Evolutionary conservation across 2,888 invertebrate species (phyloP).

Genomic region (Macrosoma leucophasiata): DNA sequence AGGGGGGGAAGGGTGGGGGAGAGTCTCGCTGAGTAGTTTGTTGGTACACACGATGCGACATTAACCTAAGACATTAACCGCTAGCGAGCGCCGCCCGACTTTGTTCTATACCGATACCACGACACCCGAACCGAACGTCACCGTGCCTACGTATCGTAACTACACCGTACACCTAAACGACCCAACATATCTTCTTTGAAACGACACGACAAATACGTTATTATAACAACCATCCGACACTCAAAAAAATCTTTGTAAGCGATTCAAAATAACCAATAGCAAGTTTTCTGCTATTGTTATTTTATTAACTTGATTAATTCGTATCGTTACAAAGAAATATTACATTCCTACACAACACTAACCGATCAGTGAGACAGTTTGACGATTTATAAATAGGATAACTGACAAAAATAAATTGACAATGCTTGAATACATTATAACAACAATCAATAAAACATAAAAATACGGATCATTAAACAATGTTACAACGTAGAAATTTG

Average conservation of each 20-base stretch:
- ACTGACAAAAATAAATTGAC: too few relatives aligned
- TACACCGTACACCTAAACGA: slow-evolving; percentile 27
- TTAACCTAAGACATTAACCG: slow-evolving; percentile 54
- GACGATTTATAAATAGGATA: too few relatives aligned
- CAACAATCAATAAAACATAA: too few relatives aligned
- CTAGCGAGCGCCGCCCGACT: slow-evolving; percentile 35
- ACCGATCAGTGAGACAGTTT: slow-evolving; percentile 46
- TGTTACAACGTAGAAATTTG: too few relatives aligned
- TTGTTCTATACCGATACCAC: slow-evolving; percentile 51
- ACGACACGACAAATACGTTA: not conserved
- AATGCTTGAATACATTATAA: too few relatives aligned
- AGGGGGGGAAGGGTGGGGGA: slow-evolving; percentile 25
- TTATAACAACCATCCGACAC: not conserved
- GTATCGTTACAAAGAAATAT: slow-evolving; percentile 10
- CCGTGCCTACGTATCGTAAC: slow-evolving; percentile 34
- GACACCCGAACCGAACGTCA: slow-evolving; percentile 22
- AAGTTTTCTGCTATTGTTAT: too few relatives aligned
- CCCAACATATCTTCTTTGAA: slow-evolving; percentile 4
- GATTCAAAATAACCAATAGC: too few relatives aligned
- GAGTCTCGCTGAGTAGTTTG: slow-evolving; percentile 68
- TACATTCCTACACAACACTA: slow-evolving; percentile 27
- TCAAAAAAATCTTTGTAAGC: not conserved
- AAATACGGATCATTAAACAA: too few relatives aligned
- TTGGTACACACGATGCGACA: slow-evolving; percentile 61
- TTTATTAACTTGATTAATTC: not conserved